A percentile compares a stretch with the other conserved stretches of the same genome.
These are phyloP conservation scores for Eriocheir sinensis DNA, from an alignment of 1,140 invertebrate genomes.

Conservation along the genomic window DNA sequence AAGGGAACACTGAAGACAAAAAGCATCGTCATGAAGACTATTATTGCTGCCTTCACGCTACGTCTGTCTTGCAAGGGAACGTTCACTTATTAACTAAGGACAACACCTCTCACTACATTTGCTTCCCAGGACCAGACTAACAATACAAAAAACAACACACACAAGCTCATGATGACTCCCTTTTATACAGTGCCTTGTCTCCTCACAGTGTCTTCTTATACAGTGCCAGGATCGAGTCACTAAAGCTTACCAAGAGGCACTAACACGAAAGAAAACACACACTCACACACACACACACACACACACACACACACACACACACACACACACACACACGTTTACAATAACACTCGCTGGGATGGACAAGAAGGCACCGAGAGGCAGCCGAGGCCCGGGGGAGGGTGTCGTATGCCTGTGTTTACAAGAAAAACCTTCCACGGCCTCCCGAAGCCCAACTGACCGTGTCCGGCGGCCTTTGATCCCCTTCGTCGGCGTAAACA, in stretches of 20 bases:
- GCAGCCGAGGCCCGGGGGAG: neutral
- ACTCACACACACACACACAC: constrained; percentile 11
- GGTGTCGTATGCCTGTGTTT: constrained; percentile 46
- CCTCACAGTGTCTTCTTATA: too few species aligned
- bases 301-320: constrained; percentile 22
- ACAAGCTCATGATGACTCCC: neutral
- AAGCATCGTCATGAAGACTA: too few species aligned
- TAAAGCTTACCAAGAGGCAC: constrained; percentile 17
- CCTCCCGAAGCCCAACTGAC: constrained; percentile 19
- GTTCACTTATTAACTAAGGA: too few species aligned
- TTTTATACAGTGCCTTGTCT: too few species aligned
- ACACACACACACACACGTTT: constrained; percentile 11
- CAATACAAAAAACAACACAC: neutral
- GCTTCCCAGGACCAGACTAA: too few species aligned
- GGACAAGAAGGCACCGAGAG: neutral
- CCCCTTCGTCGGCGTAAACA: constrained; percentile 48
- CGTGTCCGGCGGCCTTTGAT: constrained; percentile 47
- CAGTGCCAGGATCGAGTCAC: neutral
- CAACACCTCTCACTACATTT: too few species aligned
- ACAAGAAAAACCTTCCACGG: constrained; percentile 35
- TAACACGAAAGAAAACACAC: neutral
- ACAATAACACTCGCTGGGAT: neutral
- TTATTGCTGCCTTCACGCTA: too few species aligned
- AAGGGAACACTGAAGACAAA: neutral
- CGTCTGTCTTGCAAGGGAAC: too few species aligned